Base-by-base conservation (phyloP, 2,888 invertebrate species). In the Drosophila borealis region DNA sequence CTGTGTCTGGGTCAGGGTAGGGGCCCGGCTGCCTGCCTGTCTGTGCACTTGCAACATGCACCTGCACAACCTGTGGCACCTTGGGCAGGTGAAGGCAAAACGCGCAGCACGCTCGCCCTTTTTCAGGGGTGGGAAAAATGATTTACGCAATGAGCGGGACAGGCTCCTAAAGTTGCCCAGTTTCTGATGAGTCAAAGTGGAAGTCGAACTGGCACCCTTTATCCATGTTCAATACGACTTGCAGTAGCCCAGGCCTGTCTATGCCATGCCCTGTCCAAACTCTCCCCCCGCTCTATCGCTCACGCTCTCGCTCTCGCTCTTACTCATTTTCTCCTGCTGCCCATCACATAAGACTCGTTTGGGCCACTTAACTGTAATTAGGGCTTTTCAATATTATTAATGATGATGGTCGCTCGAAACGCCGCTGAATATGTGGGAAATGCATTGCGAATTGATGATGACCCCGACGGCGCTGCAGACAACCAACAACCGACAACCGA, bases 311-410 rank as follows among this genome's bases (percentile, higher is more conserved):
- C 19, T 19, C 21, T n/a, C 21, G 29, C 33, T 11, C 48, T 33
- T 11, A 2, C 46, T 33, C 46, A 10, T 10, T 17, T 13, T 6
- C 2, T 1, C 34, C n/a, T 8, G 14, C 13, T 19, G 4, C 29
- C 41, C 41, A 29, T 25, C 37, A 48, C 37, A 13, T 34, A 25
- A 34, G 63, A 25, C 70, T 79, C 69, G 81, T 85, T 84, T 83
- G 81, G 83, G 85, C 81, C 85, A 86, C 85, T 86, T 86, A 86
- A 83, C 72, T 83, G 86, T 88, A 86, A 86, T 86, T 86, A 86
- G 85, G 85, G 83, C 85, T 88, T 86, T 84, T 86, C 85, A 86
- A 86, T 86, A 86, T 86, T 86, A 86, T 86, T 88, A 86, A 86
- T 86, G 86, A 86, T 86, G 85, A 88, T 84, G 88, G 88, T 86